Base-by-base conservation (phyloP, 2,797 vertebrate genomes). In the Onychomys torridus region DNA sequence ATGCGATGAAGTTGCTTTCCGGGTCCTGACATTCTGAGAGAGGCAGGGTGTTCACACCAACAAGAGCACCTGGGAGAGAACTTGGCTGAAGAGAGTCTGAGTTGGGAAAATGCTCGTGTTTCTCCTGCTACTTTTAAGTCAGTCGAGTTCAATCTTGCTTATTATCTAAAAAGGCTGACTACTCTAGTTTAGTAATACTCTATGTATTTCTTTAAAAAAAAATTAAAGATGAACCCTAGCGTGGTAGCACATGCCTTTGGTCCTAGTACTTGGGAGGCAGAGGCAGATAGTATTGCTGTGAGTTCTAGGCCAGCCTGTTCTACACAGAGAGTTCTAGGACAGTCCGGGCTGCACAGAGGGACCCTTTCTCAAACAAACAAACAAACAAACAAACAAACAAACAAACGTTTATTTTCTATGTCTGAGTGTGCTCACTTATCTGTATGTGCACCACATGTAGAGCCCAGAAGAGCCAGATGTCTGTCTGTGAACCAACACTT, bases 1-100 rank as follows among this genome's bases (percentile, higher is more conserved):
- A 84, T 34, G 37, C 90, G 84, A 27, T 87, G 76, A 7, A 55
- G 9, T 84, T 43, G 73, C 55, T 91, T 85, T 52, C 46, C 46
- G 29, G 55, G 57, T 89, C 75, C 82, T 78, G 69, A 94, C 34
- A 83, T 32, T 93, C n/a, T 76, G 92, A 90, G 12, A 61, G 87
- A 91, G 32, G 75, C 57, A 57, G 96, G 90, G 25, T 37, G 40
- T 59, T 40, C 49, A 75, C 40, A 90, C 19, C 7, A 69, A 27
- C 25, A 81, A 67, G 17, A 91, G 9, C 55, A 65, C 52, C 87
- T 88, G 13, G 85, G 85, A 95, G 21, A 87, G 63, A 29, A 93
- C 7, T 82, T 25, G 55, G 65, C 65, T 67, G 2, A 93, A 59
- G 59, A 84, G 76, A 25, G 9, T 87, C 81, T 89, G 43, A 59